Percentiles rank a stretch among this genome's conserved stretches.
phyloP scores from a whole-genome alignment of 2,113 vertebrate genomes.

The Platycercus adscitus region DNA sequence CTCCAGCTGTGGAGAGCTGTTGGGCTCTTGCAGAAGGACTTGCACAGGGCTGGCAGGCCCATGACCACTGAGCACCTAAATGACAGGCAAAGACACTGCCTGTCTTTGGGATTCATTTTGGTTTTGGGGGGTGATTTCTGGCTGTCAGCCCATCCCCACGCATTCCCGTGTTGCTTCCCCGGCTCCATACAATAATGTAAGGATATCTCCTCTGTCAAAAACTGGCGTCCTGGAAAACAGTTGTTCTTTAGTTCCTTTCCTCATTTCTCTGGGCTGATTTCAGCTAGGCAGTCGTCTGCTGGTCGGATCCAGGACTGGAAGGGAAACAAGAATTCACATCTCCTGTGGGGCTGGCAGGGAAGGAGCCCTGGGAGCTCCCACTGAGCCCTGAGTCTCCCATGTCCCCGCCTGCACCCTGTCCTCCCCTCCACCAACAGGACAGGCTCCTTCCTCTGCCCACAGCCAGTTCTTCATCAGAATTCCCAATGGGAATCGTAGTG shows the following conservation, averaged over 20 bases:
- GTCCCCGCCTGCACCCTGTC: not conserved
- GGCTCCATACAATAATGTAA: not conserved
- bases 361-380: not conserved
- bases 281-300: not conserved
- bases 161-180: not conserved
- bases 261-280: not conserved
- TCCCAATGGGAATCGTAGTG: fast-evolving
- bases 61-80: not conserved
- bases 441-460: not conserved
- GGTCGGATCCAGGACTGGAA: not conserved
- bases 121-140: not conserved
- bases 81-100: no score
- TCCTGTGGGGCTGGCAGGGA: fast-evolving
- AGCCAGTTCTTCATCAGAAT: not conserved
- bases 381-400: fast-evolving
- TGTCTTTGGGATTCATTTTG: fast-evolving
- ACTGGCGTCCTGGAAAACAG: not conserved
- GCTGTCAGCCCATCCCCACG: fast-evolving
- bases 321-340: not conserved
- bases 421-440: not conserved
- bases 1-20: not conserved
- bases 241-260: not conserved
- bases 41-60: no score
- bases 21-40: not conserved
- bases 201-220: not conserved